These are phyloP conservation scores for Pogonomyrmex californicus DNA, from an alignment of 1,140 invertebrate genomes.

Conservation along the genomic window DNA sequence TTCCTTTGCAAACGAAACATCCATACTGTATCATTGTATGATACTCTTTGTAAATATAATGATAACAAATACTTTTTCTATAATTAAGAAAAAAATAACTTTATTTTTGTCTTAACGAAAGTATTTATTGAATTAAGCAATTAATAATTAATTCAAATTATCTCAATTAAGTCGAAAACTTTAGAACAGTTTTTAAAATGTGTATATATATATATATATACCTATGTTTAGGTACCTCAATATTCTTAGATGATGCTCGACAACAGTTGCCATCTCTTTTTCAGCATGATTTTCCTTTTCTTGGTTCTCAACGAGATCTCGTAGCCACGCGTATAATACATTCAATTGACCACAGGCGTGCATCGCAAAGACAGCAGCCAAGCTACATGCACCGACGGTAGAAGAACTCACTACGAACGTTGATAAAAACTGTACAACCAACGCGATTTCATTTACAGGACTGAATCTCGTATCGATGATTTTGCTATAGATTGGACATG, in stretches of 20 bases:
- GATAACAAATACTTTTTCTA: too few relatives aligned
- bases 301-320: constrained; percentile 30
- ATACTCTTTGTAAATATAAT: too few relatives aligned
- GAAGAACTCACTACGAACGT: constrained; percentile 68
- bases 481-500: constrained; percentile 71
- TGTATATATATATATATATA: neutral
- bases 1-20: neutral
- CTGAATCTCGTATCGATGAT: constrained; percentile 67
- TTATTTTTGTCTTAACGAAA: too few relatives aligned
- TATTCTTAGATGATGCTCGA: constrained; percentile 74
- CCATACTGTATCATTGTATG: too few relatives aligned
- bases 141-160: too few relatives aligned
- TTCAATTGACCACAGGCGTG: constrained; percentile 79
- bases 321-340: constrained; percentile 70
- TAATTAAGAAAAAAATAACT: too few relatives aligned
- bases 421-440: constrained; percentile 61
- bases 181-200: neutral
- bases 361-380: constrained; percentile 74
- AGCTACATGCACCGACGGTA: constrained; percentile 63
- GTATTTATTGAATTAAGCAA: too few relatives aligned
- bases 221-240: constrained; percentile 58
- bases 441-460: constrained; percentile 72
- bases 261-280: constrained; percentile 69
- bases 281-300: constrained; percentile 17
- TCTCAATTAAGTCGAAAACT: too few relatives aligned